A percentile compares a stretch with the other conserved stretches of the same genome.
phyloP scores from a whole-genome alignment of 2,888 invertebrate genomes.

The Listrodromus nycthemerus region DNA sequence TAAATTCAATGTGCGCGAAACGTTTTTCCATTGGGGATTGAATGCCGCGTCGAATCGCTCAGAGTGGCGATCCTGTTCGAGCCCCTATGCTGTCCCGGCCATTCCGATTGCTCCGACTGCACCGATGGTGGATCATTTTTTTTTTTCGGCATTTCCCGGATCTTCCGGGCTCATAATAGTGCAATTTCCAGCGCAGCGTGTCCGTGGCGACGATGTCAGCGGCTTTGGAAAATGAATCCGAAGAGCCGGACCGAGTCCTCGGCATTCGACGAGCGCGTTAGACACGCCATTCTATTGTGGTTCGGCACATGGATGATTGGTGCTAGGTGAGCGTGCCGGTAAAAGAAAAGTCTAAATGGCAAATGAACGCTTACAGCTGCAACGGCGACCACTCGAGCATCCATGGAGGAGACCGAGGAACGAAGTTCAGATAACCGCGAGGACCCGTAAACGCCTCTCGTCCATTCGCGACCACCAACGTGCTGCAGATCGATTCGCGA shows the following conservation, averaged over 20 bases:
- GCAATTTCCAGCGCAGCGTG: constrained; percentile 22
- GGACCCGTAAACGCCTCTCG: constrained; percentile 14
- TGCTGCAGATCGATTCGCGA: constrained; percentile 77
- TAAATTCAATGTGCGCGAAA: constrained; percentile 37
- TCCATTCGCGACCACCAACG: constrained; percentile 76
- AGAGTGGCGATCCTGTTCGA: constrained; percentile 35
- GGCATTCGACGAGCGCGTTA: constrained; percentile 70
- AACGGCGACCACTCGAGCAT: background rate
- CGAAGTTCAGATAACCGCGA: constrained; percentile 18
- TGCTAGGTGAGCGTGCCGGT: constrained; percentile 4
- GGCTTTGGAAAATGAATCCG: constrained; percentile 1
- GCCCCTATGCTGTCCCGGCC: constrained; percentile 40
- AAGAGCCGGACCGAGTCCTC: constrained; percentile 53
- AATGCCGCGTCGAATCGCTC: constrained; percentile 56
- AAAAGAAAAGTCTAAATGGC: constrained; percentile 26
- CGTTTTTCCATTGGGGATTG: constrained; percentile 54
- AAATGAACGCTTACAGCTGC: constrained; percentile 49
- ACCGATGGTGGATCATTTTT: constrained; percentile 55
- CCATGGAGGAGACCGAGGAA: constrained; percentile 31
- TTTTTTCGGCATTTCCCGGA: constrained; percentile 47
- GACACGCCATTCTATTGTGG: constrained; percentile 76
- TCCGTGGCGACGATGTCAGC: constrained; percentile 7
- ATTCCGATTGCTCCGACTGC: constrained; percentile 59
- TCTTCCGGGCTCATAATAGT: constrained; percentile 46
- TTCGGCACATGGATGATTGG: constrained; percentile 32